phyloP scores from a whole-genome alignment of 1,140 invertebrate species.

The Drosophila insularis region DNA sequence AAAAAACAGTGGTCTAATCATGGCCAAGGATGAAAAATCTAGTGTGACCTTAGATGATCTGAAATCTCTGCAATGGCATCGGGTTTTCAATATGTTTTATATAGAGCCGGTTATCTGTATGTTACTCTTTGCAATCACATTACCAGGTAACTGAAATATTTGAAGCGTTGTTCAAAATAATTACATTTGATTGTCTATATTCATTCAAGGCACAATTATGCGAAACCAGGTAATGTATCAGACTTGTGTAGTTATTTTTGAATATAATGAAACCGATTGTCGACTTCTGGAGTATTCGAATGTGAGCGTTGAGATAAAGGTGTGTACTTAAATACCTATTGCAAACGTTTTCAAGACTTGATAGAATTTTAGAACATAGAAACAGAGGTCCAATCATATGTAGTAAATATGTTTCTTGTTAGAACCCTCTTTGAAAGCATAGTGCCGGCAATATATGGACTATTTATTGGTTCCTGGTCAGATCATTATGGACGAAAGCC shows the following conservation, averaged over 20 bases:
- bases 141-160: slow-evolving; percentile 56
- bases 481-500: slow-evolving; percentile 88
- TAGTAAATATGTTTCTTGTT: slow-evolving; percentile 84
- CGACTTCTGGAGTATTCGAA: slow-evolving; percentile 83
- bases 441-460: slow-evolving; percentile 85
- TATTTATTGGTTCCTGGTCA: slow-evolving; percentile 89
- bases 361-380: slow-evolving; percentile 82
- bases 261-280: slow-evolving; percentile 83
- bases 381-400: slow-evolving; percentile 85
- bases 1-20: slow-evolving; percentile 14
- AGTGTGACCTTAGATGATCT: slow-evolving; percentile 28
- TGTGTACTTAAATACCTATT: slow-evolving; percentile 18
- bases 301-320: slow-evolving; percentile 82
- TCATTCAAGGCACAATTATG: slow-evolving; percentile 82
- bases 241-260: slow-evolving; percentile 83
- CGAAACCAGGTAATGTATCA: slow-evolving; percentile 84
- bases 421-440: slow-evolving; percentile 85
- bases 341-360: background rate
- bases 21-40: slow-evolving; percentile 46
- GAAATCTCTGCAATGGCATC: slow-evolving; percentile 54
- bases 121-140: slow-evolving; percentile 65
- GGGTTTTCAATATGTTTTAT: slow-evolving; percentile 75
- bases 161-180: too few relatives aligned
- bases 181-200: background rate
- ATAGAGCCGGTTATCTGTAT: slow-evolving; percentile 74